Conservation (phyloP, 2,797 vertebrate species). For the Paramormyrops hopkinsi region DNA sequence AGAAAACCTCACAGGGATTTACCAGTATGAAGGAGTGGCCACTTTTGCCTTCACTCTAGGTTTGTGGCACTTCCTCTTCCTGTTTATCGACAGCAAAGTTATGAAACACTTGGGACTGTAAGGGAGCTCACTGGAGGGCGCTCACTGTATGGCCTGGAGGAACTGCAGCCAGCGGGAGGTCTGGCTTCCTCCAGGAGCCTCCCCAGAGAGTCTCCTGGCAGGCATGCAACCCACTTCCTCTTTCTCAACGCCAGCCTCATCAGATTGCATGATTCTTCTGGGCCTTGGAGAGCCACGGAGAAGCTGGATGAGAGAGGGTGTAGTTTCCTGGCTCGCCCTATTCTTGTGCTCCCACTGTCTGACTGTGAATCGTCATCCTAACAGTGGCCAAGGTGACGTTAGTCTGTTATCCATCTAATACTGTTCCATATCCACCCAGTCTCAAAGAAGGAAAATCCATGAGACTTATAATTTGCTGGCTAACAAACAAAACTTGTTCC, state of each 20-base stretch:
- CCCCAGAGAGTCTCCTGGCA: constrained; percentile 12
- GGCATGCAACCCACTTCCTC: constrained; percentile 21
- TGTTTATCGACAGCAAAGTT: constrained; percentile 14
- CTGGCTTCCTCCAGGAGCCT: constrained; percentile 11
- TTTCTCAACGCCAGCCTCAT: constrained; percentile 12
- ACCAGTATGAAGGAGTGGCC: not conserved
- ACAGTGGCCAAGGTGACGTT: not conserved
- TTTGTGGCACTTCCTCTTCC: constrained; percentile 13
- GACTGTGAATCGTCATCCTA: not conserved
- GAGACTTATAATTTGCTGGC: not conserved
- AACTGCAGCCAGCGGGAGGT: not conserved
- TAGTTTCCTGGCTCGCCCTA: not conserved
- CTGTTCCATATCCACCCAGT: not conserved
- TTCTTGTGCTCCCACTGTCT: not conserved
- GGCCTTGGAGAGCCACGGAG: constrained; percentile 2
- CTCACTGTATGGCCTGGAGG: not conserved
- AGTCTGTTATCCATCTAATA: not conserved
- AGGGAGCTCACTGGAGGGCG: not conserved
- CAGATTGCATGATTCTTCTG: constrained; percentile 7
- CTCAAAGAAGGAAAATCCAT: not conserved
- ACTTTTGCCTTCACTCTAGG: not conserved
- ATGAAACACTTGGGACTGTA: not conserved
- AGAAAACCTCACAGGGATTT: not conserved
- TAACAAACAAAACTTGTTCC: not conserved
- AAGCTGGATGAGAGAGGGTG: not conserved